Evolutionary conservation across 2,888 invertebrate genomes (phyloP).

Genomic region (Macrostomum cliftonense): DNA sequence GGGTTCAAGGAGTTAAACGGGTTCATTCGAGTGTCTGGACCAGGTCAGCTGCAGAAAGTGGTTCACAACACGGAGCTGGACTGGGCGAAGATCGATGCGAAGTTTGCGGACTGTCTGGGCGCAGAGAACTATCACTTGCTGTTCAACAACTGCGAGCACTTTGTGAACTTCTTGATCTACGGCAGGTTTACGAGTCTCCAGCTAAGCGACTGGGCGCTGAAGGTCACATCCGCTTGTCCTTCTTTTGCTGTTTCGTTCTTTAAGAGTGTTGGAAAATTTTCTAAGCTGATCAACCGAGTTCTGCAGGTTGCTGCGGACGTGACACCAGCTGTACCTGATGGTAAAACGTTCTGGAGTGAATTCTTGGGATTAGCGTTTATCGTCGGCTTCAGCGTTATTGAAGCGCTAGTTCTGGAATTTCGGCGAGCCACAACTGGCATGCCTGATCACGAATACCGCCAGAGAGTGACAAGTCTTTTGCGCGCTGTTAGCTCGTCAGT

Average conservation of each 20-base stretch:
- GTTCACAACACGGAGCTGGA: neutral
- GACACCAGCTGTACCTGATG: neutral
- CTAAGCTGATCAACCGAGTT: neutral
- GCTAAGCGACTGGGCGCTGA: no score
- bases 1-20: neutral
- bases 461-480: no score
- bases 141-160: no score
- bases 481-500: no score
- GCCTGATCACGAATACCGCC: constrained; percentile 16
- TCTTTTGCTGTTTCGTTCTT: no score
- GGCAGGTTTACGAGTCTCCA: no score
- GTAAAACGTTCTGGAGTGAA: neutral
- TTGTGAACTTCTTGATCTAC: no score
- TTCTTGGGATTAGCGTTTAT: neutral
- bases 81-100: neutral
- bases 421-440: neutral
- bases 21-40: neutral
- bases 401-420: neutral
- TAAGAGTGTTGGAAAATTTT: neutral
- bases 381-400: neutral
- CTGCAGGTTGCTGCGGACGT: neutral
- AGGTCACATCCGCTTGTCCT: no score
- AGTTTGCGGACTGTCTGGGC: neutral
- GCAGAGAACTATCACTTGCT: neutral
- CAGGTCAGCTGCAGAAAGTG: neutral